Conservation (phyloP, 2,888 invertebrate genomes). For the Lacanobia wlatinum region DNA sequence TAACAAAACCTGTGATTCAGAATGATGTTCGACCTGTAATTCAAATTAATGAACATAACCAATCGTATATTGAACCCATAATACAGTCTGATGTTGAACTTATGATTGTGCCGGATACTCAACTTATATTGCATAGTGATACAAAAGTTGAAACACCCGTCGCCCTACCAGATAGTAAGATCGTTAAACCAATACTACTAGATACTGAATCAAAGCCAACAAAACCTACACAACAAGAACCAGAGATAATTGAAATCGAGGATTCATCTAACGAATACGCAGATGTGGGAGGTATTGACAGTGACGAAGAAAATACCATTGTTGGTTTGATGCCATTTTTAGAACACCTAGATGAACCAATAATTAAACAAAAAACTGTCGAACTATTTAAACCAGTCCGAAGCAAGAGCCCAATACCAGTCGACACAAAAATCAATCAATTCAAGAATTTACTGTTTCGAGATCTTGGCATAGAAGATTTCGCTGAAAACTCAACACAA, state of each 20-base stretch:
- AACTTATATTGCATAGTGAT: not conserved
- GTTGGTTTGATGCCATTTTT: slow-evolving; percentile 21
- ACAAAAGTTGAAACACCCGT: not conserved
- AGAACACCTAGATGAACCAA: not conserved
- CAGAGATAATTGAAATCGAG: slow-evolving; percentile 76
- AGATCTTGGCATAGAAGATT: slow-evolving; percentile 71
- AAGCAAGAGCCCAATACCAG: slow-evolving; percentile 6
- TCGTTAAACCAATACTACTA: not conserved
- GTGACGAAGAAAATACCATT: slow-evolving; percentile 21
- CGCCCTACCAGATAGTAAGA: not conserved
- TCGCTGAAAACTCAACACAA: slow-evolving; percentile 22
- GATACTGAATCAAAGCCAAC: not conserved
- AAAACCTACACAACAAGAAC: slow-evolving; percentile 8
- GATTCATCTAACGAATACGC: slow-evolving; percentile 78
- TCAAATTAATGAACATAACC: not conserved
- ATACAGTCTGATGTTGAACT: slow-evolving; percentile 1
- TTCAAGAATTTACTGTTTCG: slow-evolving; percentile 72
- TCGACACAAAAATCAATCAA: slow-evolving; percentile 65
- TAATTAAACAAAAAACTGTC: not conserved
- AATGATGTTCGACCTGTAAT: not conserved
- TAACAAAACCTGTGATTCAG: no score
- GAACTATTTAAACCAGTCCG: not conserved
- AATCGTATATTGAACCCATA: not conserved
- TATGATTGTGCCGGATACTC: not conserved
- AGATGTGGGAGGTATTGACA: not conserved